phyloP scores from a whole-genome alignment of 2,888 invertebrate species.

The Eurois occulta region DNA sequence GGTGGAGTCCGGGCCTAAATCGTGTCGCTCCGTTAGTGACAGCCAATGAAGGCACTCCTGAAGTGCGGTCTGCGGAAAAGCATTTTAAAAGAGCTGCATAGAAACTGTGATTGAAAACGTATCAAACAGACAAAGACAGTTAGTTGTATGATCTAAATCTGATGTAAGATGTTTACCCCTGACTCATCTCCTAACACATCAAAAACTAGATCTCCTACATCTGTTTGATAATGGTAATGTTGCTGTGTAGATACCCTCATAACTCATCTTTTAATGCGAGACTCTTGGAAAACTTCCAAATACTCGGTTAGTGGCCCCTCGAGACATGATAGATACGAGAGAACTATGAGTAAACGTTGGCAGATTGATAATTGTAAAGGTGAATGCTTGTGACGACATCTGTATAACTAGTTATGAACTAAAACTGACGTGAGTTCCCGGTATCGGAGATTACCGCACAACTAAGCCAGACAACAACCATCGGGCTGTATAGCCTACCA shows the following conservation, averaged over 20 bases:
- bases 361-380: constrained; percentile 1
- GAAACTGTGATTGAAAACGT: neutral
- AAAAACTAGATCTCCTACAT: constrained; percentile 24
- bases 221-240: constrained; percentile 39
- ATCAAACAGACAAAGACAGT: neutral
- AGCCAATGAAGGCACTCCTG: neutral
- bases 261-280: constrained; percentile 42
- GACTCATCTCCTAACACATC: constrained; percentile 12
- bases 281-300: constrained; percentile 37
- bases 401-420: neutral
- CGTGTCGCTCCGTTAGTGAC: no score
- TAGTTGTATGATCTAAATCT: neutral
- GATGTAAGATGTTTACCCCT: neutral
- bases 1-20: no score
- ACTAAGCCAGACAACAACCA: neutral
- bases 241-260: constrained; percentile 54
- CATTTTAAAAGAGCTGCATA: neutral
- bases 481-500: no score
- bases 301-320: constrained; percentile 36
- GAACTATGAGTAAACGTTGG: neutral
- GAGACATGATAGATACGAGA: constrained; percentile 13
- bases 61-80: neutral
- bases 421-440: neutral
- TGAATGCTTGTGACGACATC: neutral
- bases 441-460: no score